phyloP scores from a whole-genome alignment of 2,888 invertebrate genomes.

The Torymus texanus region DNA sequence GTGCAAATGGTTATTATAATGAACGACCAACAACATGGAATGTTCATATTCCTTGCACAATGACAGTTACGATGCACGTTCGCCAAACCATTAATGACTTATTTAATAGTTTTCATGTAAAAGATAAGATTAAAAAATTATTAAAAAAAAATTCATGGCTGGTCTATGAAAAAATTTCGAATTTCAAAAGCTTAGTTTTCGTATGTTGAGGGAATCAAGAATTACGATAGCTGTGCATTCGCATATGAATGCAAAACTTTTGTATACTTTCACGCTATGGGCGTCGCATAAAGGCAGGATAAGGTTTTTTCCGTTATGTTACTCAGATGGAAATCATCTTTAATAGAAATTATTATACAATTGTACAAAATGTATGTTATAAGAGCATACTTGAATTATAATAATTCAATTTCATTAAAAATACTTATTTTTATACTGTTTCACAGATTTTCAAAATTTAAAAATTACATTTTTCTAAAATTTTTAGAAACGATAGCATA shows the following conservation, averaged over 20 bases:
- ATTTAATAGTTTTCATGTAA: background rate
- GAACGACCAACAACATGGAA: too few species aligned
- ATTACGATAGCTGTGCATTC: background rate
- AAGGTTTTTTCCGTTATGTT: constrained; percentile 24
- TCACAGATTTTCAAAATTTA: constrained; percentile 8
- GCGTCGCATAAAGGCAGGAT: constrained; percentile 35
- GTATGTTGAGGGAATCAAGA: background rate
- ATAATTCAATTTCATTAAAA: background rate
- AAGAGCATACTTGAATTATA: background rate
- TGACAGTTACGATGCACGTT: too few species aligned
- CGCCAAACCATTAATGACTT: too few species aligned
- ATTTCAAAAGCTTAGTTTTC: constrained; percentile 17
- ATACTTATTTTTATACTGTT: constrained; percentile 16
- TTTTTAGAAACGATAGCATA: background rate
- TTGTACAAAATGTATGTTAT: constrained; percentile 24
- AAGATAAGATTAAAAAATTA: background rate
- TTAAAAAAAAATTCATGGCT: constrained; percentile 19
- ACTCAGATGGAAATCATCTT: constrained; percentile 35
- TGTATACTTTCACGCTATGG: constrained; percentile 34
- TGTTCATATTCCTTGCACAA: too few species aligned
- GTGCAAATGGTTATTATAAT: too few species aligned
- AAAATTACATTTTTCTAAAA: constrained; percentile 2
- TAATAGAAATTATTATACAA: constrained; percentile 10
- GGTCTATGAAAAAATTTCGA: constrained; percentile 39
- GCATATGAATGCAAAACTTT: constrained; percentile 22